phyloP scores from a whole-genome alignment of 2,888 invertebrate genomes.

The Teleogryllus oceanicus region DNA sequence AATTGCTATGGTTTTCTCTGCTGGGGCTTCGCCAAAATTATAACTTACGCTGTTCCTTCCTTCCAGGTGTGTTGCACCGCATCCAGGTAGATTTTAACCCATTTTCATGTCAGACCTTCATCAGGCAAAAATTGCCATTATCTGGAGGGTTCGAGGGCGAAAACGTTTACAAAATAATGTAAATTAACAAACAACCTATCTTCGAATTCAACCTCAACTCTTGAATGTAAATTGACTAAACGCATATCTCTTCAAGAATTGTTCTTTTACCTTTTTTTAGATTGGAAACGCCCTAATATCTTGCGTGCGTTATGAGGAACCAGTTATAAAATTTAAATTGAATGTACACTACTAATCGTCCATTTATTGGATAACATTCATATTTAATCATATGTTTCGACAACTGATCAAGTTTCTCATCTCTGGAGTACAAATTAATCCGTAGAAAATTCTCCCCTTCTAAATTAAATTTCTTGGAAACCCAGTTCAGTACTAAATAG shows the following conservation, averaged over 20 bases:
- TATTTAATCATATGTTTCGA: no score
- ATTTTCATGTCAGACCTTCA: slow-evolving; percentile 18
- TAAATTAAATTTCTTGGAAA: no score
- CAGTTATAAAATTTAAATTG: no score
- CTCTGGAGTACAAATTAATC: no score
- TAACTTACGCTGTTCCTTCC: slow-evolving; percentile 4
- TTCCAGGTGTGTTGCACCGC: slow-evolving; percentile 6
- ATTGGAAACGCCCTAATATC: no score
- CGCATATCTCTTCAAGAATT: neutral
- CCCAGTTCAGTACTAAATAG: no score
- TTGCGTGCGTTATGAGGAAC: no score
- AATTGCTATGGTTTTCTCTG: neutral
- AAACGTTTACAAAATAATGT: slow-evolving; percentile 11
- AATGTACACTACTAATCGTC: no score
- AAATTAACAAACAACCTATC: neutral
- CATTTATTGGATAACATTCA: no score
- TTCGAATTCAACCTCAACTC: neutral
- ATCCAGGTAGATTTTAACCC: slow-evolving; percentile 10
- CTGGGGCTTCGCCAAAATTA: slow-evolving; percentile 4
- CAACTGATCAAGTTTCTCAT: no score
- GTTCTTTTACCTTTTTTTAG: no score
- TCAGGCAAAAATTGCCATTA: slow-evolving; percentile 18
- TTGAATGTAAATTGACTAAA: slow-evolving; percentile 7
- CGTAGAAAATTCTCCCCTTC: no score
- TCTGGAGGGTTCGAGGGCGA: neutral